Percentiles rank a stretch among this genome's conserved stretches.
Evolutionary conservation across 2,888 invertebrate genomes (phyloP).

Genomic region (Tiphia femorata): DNA sequence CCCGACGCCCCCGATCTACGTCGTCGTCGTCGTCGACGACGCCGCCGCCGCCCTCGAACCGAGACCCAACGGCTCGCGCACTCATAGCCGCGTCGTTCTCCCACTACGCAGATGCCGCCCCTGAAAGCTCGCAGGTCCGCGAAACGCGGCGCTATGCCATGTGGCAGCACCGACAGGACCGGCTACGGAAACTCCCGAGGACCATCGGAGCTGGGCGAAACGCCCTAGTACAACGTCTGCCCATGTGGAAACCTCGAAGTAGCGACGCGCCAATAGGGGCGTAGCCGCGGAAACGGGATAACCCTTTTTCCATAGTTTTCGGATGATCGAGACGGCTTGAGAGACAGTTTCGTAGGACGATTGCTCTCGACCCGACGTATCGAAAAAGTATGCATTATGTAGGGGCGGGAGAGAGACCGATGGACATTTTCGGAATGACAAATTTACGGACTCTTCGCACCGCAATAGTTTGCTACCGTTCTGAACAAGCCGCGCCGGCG

Average conservation of each 20-base stretch:
- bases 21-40: slow-evolving; percentile 1
- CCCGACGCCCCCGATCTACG: slow-evolving; percentile 12
- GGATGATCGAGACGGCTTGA: too few relatives aligned
- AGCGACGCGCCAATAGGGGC: slow-evolving; percentile 35
- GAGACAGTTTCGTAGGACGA: too few relatives aligned
- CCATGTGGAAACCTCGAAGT: slow-evolving; percentile 54
- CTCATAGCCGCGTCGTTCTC: slow-evolving; percentile 7
- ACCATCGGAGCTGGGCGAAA: slow-evolving; percentile 27
- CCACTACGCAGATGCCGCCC: slow-evolving; percentile 45
- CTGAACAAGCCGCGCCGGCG: slow-evolving; percentile 41
- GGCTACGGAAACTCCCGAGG: slow-evolving; percentile 30
- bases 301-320: too few relatives aligned
- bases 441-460: too few relatives aligned
- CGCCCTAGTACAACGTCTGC: slow-evolving; percentile 35
- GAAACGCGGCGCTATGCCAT: slow-evolving; percentile 52
- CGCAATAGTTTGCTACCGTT: too few relatives aligned
- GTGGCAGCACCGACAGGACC: slow-evolving; percentile 60
- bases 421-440: too few relatives aligned
- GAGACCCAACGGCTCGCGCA: slow-evolving; percentile 8
- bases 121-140: slow-evolving; percentile 46
- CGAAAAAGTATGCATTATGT: too few relatives aligned
- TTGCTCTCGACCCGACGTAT: too few relatives aligned
- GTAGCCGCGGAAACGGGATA: too few relatives aligned
- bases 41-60: slow-evolving; percentile 12
- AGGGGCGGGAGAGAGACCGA: too few relatives aligned